A percentile compares a stretch with the other conserved stretches of the same genome.
phyloP scores from a whole-genome alignment of 2,888 invertebrate species.

The Trissolcus brochymenae region DNA sequence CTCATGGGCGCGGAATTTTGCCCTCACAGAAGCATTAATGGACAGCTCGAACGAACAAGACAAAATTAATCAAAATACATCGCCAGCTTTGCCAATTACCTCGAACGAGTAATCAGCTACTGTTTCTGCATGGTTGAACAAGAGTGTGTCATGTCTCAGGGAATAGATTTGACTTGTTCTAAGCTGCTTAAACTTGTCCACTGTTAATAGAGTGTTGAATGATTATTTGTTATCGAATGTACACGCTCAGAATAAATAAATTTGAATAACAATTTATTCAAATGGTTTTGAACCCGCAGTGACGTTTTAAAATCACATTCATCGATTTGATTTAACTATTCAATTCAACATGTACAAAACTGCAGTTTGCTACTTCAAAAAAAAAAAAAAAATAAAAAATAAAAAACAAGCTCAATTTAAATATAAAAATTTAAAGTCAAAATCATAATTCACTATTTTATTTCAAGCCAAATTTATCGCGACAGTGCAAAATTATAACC shows the following conservation, averaged over 20 bases:
- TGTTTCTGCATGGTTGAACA: constrained; percentile 19
- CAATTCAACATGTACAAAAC: too few species aligned
- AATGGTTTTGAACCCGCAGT: constrained; percentile 1
- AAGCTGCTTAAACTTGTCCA: constrained; percentile 17
- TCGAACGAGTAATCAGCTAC: constrained; percentile 32
- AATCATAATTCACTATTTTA: too few species aligned
- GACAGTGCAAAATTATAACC: constrained; percentile 1
- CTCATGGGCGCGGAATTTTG: too few species aligned
- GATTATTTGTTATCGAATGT: constrained; percentile 1
- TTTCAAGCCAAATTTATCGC: too few species aligned
- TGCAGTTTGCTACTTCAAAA: too few species aligned
- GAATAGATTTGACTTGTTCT: constrained; percentile 27
- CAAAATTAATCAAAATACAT: constrained; percentile 27
- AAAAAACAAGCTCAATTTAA: too few species aligned
- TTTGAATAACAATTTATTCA: constrained; percentile 22
- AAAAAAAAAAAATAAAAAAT: too few species aligned
- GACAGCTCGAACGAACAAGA: background rate
- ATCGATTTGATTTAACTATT: too few species aligned
- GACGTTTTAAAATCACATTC: too few species aligned
- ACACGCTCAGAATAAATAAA: constrained; percentile 2
- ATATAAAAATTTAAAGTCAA: too few species aligned
- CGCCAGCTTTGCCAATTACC: constrained; percentile 24
- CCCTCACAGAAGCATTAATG: background rate
- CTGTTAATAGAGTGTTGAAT: constrained; percentile 26
- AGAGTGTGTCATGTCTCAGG: constrained; percentile 17